These are phyloP conservation scores for Nasonia longicornis DNA, from an alignment of 1,140 invertebrate species.

Conservation along the genomic window DNA sequence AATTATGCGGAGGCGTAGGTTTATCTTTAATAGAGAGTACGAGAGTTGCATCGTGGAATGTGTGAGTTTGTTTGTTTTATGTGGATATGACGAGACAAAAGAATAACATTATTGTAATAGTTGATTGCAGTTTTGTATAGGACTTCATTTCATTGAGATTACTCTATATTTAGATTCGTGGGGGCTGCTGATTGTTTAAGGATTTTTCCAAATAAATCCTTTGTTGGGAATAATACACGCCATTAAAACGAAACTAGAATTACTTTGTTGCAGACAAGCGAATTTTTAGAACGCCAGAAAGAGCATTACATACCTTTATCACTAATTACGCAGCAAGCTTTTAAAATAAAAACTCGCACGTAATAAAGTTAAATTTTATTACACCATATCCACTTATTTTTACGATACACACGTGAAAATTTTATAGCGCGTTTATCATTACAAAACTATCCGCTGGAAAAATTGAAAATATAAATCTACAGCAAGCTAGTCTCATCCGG, in stretches of 20 bases:
- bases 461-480: neutral
- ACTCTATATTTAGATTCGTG: too few species aligned
- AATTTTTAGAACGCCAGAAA: neutral
- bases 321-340: neutral
- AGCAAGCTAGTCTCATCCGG: too few species aligned
- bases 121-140: too few species aligned
- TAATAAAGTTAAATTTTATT: neutral
- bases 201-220: too few species aligned
- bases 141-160: too few species aligned
- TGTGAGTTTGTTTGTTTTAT: neutral
- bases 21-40: neutral
- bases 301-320: neutral
- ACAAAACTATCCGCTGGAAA: neutral
- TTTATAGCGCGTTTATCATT: neutral
- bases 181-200: too few species aligned
- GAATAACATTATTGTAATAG: neutral
- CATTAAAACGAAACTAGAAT: too few species aligned
- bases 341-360: neutral
- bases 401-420: neutral
- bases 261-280: too few species aligned
- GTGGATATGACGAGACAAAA: neutral
- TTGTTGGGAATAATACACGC: too few species aligned
- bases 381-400: neutral
- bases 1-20: neutral
- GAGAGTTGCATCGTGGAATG: neutral